phyloP scores from a whole-genome alignment of 2,113 vertebrate genomes.

The Corydoras maculifer region DNA sequence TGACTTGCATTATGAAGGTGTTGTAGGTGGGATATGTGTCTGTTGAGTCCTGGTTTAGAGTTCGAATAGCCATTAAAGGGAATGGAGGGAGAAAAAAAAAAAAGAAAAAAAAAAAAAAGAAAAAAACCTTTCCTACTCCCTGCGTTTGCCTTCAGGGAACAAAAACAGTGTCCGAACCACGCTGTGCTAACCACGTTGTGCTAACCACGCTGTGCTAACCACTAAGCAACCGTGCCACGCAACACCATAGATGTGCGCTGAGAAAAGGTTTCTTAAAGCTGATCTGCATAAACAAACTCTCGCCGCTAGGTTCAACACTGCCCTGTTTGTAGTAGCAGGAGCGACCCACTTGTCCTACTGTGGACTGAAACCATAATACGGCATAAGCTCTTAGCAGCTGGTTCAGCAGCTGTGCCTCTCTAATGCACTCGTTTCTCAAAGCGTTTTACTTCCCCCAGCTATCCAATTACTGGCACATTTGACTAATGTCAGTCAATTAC shows the following conservation, averaged over 20 bases:
- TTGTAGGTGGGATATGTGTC: no score
- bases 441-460: slow-evolving; percentile 32
- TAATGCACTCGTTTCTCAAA: slow-evolving; percentile 49
- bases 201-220: no score
- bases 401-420: slow-evolving; percentile 44
- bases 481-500: slow-evolving; percentile 44
- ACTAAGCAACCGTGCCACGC: not conserved
- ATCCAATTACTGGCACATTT: slow-evolving; percentile 40
- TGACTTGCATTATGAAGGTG: no score
- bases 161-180: no score
- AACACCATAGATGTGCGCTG: not conserved
- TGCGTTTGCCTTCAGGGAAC: no score
- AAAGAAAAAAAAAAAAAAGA: no score
- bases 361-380: slow-evolving; percentile 22
- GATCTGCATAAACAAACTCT: not conserved
- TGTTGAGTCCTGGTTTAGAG: no score
- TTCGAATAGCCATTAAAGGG: no score
- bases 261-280: slow-evolving; percentile 12
- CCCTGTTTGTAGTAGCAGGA: slow-evolving; percentile 19
- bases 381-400: slow-evolving; percentile 34
- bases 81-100: no score
- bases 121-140: no score
- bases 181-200: no score
- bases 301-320: slow-evolving; percentile 23
- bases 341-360: slow-evolving; percentile 32